Evolutionary conservation across 37 sponge, comb jelly and placozoan genomes (phyloP).

Genomic region (Cliona cf. orientalis): DNA sequence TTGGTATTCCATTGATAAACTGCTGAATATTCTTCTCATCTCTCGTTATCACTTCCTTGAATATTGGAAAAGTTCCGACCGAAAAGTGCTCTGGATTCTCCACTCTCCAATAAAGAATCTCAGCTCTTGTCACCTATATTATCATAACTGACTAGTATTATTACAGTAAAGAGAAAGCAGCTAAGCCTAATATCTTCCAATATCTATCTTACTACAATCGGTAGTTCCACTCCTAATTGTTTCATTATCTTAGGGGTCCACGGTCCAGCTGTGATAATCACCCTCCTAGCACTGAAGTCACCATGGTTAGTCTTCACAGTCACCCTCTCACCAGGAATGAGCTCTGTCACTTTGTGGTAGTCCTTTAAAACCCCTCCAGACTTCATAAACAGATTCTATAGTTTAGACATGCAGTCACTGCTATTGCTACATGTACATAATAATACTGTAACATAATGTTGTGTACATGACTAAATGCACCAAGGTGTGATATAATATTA

Average conservation of each 20-base stretch:
- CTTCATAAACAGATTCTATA: conserved; percentile 68
- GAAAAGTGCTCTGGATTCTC: conserved; percentile 40
- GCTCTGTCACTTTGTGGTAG: conserved; percentile 60
- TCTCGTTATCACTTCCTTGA: conserved; percentile 27
- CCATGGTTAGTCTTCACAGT: conserved; percentile 59
- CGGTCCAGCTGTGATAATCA: conserved; percentile 81
- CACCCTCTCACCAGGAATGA: conserved; percentile 52
- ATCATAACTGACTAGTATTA: too few species aligned
- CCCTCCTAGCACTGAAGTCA: conserved; percentile 39
- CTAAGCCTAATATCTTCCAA: too few species aligned
- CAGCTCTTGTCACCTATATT: conserved; percentile 62
- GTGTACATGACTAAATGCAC: too few species aligned
- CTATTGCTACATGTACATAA: too few species aligned
- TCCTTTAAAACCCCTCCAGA: conserved; percentile 75
- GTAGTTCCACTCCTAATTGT: conserved; percentile 57
- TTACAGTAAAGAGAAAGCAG: too few species aligned
- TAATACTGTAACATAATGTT: too few species aligned
- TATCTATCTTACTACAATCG: conserved; percentile 41
- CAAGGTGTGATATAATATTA: too few species aligned
- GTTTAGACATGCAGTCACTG: too few species aligned
- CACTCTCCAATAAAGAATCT: conserved; percentile 68
- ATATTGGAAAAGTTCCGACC: conserved; percentile 52
- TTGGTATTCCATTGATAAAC: conserved; percentile 65
- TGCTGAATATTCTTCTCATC: background rate
- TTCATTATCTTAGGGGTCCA: conserved; percentile 66